Evolutionary conservation across 2,797 vertebrate genomes (phyloP).

Genomic region (Sternotherus odoratus): DNA sequence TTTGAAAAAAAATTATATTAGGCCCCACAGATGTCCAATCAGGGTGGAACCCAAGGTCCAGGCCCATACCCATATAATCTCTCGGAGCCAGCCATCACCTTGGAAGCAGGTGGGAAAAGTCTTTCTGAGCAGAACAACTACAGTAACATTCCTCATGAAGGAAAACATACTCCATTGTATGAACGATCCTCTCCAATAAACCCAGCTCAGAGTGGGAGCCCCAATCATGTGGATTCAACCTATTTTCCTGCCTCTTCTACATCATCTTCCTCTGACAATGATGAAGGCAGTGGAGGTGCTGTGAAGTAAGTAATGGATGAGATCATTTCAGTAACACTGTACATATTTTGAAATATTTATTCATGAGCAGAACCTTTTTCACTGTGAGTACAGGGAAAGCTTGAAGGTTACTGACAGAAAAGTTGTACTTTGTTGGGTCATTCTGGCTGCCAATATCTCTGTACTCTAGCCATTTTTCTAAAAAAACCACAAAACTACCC

Average conservation of each 20-base stretch:
- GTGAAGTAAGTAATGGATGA: constrained; percentile 87
- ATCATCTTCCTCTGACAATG: constrained; percentile 92
- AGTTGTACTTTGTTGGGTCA: not conserved
- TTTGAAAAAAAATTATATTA: constrained; percentile 61
- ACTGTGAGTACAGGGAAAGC: not conserved
- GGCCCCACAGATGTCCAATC: constrained; percentile 84
- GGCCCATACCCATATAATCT: constrained; percentile 83
- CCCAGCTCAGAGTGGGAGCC: constrained; percentile 85
- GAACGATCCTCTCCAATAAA: constrained; percentile 92
- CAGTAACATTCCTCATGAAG: constrained; percentile 92
- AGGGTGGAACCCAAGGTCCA: constrained; percentile 80
- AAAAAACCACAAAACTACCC: not conserved
- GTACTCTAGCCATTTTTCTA: rapidly evolving
- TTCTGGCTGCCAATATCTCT: not conserved
- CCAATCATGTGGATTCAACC: constrained; percentile 87
- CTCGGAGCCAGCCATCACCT: constrained; percentile 81
- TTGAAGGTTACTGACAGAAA: not conserved
- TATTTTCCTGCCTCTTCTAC: constrained; percentile 90
- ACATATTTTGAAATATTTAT: not conserved
- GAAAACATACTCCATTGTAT: constrained; percentile 95
- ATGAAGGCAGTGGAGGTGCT: constrained; percentile 88
- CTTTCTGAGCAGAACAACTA: constrained; percentile 90
- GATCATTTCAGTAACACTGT: not conserved
- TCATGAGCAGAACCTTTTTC: rapidly evolving
- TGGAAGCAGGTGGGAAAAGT: constrained; percentile 85